Evolutionary conservation across 1,140 invertebrate species (phyloP), one percentile per base, ranked within the genome.

Genomic region (Pomacea maculata): DNA sequence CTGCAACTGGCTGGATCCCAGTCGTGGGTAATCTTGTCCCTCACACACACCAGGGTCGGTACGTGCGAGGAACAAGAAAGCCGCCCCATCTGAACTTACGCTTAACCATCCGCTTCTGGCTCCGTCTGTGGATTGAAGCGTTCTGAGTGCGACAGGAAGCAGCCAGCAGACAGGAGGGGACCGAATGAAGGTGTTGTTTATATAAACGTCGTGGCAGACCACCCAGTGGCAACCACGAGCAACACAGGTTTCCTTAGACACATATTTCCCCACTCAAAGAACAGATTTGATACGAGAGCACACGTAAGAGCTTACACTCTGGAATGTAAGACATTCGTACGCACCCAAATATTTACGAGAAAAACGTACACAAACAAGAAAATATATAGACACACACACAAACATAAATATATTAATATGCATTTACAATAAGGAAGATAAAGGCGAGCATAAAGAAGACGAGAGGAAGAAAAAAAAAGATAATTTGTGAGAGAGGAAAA

Each of bases 321-420:
- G 25, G 25, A 65, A 17, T 19, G 64, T n/a, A 65, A 65, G 21
- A 57, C 17, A 25, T 57, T 61, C 74, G 15, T 57, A 63, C 55
- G 63, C 74, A 21, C 74, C 3, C 55, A 25, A 54, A 75, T 57
- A 25, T 9, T 61, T 57, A 25, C 74, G 65, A 14, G 21, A 64
- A 17, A 45, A 21, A 65, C 75, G 34, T 57, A 45, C 75, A 76
- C 75, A 65, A 61, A 29, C 75, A 63, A 63, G 57, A n/a, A 63
- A 52, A 14, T 11, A 10, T 55, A 6, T 11, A 29, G 12, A 15
- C 74, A 63, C 74, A 15, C 74, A 15, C 74, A 14, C 57, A 63
- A 12, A 63, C 57, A 8, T 15, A 45, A 45, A 45, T 45, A 45
- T 6, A 45, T 45, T 45, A 45, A 45, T 45, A 45, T 6, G 6